Evolutionary conservation across 1,140 invertebrate species (phyloP).

Genomic region (Drosophila azteca): DNA sequence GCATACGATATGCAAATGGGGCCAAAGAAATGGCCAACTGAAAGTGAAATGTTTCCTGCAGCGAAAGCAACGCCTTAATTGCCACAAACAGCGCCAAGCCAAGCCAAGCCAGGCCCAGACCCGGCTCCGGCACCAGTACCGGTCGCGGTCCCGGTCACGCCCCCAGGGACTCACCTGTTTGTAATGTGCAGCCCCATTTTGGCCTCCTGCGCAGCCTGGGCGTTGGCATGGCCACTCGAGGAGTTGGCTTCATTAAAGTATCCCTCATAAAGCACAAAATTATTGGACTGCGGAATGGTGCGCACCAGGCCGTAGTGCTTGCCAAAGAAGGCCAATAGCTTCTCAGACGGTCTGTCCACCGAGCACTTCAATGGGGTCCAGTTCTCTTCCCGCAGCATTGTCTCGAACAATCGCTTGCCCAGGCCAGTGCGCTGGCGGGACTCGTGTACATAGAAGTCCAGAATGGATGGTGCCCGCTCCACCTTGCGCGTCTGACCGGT

Average conservation of each 20-base stretch:
- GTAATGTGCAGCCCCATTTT: slow-evolving; percentile 72
- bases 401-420: slow-evolving; percentile 90
- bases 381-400: slow-evolving; percentile 91
- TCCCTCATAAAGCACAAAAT: slow-evolving; percentile 93
- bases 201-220: slow-evolving; percentile 34
- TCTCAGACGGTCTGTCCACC: slow-evolving; percentile 94
- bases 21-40: slow-evolving; percentile 64
- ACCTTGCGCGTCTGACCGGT: slow-evolving; percentile 88
- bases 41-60: slow-evolving; percentile 78
- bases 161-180: slow-evolving; percentile 68
- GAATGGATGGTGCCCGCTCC: slow-evolving; percentile 89
- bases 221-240: slow-evolving; percentile 41
- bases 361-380: slow-evolving; percentile 90
- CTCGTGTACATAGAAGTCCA: slow-evolving; percentile 95
- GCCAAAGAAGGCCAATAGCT: slow-evolving; percentile 92
- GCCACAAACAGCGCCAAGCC: slow-evolving; percentile 41
- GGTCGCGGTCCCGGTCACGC: slow-evolving; percentile 3
- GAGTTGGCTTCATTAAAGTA: slow-evolving; percentile 87
- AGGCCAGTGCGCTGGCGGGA: slow-evolving; percentile 90
- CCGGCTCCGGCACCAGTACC: not conserved
- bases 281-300: slow-evolving; percentile 92
- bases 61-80: slow-evolving; percentile 68
- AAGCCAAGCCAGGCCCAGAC: slow-evolving; percentile 20
- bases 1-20: slow-evolving; percentile 77
- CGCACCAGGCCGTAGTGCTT: slow-evolving; percentile 91